Evolutionary conservation across 2,888 invertebrate genomes (phyloP).

Genomic region (Xylota sylvarum): DNA sequence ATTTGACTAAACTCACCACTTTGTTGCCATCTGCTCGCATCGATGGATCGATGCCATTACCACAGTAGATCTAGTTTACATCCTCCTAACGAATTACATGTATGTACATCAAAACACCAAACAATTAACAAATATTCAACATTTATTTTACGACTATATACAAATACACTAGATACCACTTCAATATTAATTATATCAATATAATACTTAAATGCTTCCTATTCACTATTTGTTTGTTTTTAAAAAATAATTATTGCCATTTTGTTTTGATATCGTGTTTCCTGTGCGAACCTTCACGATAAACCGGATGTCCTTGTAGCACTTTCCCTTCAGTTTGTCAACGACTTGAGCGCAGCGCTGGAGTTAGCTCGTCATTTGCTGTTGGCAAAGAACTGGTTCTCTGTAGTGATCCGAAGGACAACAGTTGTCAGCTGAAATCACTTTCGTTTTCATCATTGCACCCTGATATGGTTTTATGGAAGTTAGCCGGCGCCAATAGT

Average conservation of each 20-base stretch:
- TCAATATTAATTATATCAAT: constrained; percentile 38
- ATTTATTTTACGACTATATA: constrained; percentile 67
- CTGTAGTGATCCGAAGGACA: constrained; percentile 79
- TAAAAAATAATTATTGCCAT: constrained; percentile 75
- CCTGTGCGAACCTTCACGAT: not conserved
- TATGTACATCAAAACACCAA: constrained; percentile 22
- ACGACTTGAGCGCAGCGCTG: constrained; percentile 44
- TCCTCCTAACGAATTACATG: not conserved
- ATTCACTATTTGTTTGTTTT: constrained; percentile 32
- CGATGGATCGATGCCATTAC: not conserved
- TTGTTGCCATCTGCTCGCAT: not conserved
- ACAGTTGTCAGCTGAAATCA: constrained; percentile 84
- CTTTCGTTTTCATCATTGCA: constrained; percentile 83
- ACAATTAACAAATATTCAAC: constrained; percentile 64
- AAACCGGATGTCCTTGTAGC: not conserved
- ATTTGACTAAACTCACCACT: not conserved
- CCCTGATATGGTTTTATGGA: constrained; percentile 84
- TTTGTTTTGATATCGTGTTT: constrained; percentile 40
- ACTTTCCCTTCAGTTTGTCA: constrained; percentile 14
- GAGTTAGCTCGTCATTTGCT: constrained; percentile 45
- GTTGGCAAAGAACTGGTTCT: constrained; percentile 80
- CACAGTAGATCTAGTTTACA: not conserved
- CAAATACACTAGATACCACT: constrained; percentile 51
- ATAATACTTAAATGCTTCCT: constrained; percentile 49
- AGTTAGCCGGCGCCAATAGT: constrained; percentile 84